These are phyloP conservation scores for Epizoanthus illoricatus DNA, from an alignment of 92 coral and sea anemone species.

Conservation along the genomic window DNA sequence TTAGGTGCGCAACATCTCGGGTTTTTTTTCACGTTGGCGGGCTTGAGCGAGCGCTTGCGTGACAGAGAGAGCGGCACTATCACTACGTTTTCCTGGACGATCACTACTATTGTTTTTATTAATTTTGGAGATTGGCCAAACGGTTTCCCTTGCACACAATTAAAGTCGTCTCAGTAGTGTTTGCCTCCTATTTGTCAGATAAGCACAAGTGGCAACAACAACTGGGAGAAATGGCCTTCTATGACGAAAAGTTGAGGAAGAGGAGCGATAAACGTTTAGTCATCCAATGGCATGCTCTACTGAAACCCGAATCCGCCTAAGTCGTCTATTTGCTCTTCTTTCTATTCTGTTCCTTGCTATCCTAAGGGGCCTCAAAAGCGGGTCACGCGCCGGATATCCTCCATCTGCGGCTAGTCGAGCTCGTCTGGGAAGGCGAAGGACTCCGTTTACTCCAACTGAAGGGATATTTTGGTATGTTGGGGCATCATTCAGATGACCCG, in stretches of 20 bases:
- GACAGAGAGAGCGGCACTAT: not conserved
- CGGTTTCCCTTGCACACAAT: no score
- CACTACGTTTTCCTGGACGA: not conserved
- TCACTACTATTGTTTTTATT: no score
- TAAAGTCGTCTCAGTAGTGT: no score
- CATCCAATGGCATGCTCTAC: slow-evolving; percentile 19
- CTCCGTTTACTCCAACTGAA: slow-evolving; percentile 7
- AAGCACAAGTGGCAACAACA: no score
- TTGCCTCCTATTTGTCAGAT: no score
- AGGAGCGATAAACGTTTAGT: slow-evolving; percentile 6
- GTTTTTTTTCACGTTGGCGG: no score
- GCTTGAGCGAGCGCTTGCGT: not conserved
- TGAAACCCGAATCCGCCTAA: slow-evolving; percentile 8
- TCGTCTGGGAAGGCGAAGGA: slow-evolving; percentile 20
- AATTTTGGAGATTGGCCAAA: no score
- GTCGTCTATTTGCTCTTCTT: slow-evolving; percentile 1
- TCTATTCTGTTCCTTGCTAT: slow-evolving; percentile 8
- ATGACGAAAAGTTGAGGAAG: slow-evolving; percentile 2
- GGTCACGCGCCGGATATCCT: slow-evolving; percentile 22
- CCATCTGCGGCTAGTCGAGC: slow-evolving; percentile 28
- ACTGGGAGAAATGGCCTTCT: slow-evolving; percentile 14
- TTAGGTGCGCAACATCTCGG: no score
- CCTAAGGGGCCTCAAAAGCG: slow-evolving; percentile 17
- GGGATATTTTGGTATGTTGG: slow-evolving; percentile 18
- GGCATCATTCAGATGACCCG: not conserved